phyloP scores from a whole-genome alignment of 2,797 vertebrate species.

The Syngnathus acus region DNA sequence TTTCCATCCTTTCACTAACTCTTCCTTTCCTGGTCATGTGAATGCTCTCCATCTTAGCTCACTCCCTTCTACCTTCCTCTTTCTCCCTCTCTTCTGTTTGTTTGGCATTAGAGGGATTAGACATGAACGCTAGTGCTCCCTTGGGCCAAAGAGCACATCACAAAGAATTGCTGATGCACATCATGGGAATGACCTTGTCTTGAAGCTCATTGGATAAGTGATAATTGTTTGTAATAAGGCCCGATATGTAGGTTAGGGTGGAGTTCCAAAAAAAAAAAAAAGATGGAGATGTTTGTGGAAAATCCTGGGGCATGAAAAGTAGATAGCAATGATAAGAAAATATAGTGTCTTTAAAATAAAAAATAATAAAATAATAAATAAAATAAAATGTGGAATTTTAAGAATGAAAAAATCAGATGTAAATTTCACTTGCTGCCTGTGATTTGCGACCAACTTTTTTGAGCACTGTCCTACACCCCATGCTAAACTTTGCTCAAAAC shows the following conservation, averaged over 20 bases:
- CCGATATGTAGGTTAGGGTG: constrained; percentile 19
- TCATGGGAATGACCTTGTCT: constrained; percentile 23
- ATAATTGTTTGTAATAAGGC: constrained; percentile 24
- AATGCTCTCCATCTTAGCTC: constrained; percentile 1
- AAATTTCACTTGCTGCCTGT: background rate
- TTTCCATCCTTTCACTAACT: constrained; percentile 13
- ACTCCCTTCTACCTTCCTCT: background rate
- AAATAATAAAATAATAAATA: no score
- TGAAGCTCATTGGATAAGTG: constrained; percentile 14
- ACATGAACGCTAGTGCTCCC: constrained; percentile 20
- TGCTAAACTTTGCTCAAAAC: background rate
- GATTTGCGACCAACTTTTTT: background rate
- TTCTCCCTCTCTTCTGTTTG: constrained; percentile 15
- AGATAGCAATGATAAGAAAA: no score
- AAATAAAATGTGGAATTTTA: no score
- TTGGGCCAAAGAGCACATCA: constrained; percentile 20
- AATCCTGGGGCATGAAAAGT: no score
- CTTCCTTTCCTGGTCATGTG: background rate
- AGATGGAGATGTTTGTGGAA: no score
- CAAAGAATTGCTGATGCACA: constrained; percentile 23
- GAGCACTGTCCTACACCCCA: background rate
- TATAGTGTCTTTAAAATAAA: no score
- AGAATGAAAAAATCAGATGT: no score
- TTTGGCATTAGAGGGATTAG: constrained; percentile 28
- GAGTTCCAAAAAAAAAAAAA: constrained; percentile 10